A percentile compares a stretch with the other conserved stretches of the same genome.
phyloP scores from a whole-genome alignment of 30 jellyfish, hydroid and myxozoan species.

The Cassiopea xamachana region DNA sequence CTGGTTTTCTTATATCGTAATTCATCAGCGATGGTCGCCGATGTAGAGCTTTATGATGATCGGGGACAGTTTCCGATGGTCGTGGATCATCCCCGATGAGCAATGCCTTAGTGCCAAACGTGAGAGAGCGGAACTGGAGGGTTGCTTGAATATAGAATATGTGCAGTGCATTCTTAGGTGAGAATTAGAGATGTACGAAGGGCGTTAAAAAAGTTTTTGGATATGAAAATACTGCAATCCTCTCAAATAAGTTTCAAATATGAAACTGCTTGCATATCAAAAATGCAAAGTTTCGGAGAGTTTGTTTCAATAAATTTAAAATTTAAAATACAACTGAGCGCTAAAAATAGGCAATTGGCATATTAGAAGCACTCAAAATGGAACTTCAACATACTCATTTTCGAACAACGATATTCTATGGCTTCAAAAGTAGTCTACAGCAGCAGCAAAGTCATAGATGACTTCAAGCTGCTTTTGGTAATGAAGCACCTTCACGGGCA shows the following conservation, averaged over 20 bases:
- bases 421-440: background rate
- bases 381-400: slow-evolving; percentile 19
- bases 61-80: too few species aligned
- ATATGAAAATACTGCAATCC: background rate
- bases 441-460: slow-evolving; percentile 17
- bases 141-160: too few species aligned
- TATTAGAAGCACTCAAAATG: background rate
- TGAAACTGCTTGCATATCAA: background rate
- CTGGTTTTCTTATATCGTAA: too few species aligned
- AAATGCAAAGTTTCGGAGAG: background rate
- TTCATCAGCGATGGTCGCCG: too few species aligned
- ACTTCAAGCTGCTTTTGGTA: background rate
- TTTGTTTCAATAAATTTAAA: too few species aligned
- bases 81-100: too few species aligned
- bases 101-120: too few species aligned
- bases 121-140: too few species aligned
- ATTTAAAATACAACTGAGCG: background rate
- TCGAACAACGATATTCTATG: background rate
- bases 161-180: too few species aligned
- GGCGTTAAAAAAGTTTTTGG: background rate
- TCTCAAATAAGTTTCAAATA: background rate
- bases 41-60: too few species aligned
- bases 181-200: background rate
- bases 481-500: slow-evolving; percentile 3
- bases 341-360: background rate